phyloP scores from a whole-genome alignment of 2,888 invertebrate genomes.

The Machimus atricapillus region DNA sequence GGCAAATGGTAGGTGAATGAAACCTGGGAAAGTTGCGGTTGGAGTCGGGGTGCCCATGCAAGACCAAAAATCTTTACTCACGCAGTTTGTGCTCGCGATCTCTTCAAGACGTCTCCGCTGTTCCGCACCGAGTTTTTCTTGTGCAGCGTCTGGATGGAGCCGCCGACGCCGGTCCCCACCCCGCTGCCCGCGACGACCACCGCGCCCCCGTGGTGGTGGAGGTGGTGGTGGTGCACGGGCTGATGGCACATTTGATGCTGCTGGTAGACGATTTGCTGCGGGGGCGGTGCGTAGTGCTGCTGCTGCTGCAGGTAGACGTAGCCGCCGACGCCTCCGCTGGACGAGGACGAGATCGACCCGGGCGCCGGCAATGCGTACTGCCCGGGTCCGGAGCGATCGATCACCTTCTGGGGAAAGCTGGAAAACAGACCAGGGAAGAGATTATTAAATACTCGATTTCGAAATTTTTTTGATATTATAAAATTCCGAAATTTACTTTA shows the following conservation, averaged over 20 bases:
- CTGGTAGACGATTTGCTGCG: slow-evolving; percentile 46
- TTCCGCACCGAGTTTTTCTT: slow-evolving; percentile 72
- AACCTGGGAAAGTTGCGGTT: not conserved
- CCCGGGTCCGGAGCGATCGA: slow-evolving; percentile 60
- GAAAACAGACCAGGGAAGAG: slow-evolving; percentile 40
- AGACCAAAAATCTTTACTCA: slow-evolving; percentile 62
- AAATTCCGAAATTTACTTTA: no score
- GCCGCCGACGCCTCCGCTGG: slow-evolving; percentile 51
- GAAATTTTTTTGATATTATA: no score
- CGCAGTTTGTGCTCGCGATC: slow-evolving; percentile 73
- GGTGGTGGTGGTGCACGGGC: slow-evolving; percentile 56
- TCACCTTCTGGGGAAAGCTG: slow-evolving; percentile 62
- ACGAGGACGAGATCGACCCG: slow-evolving; percentile 53
- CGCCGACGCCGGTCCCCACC: slow-evolving; percentile 51
- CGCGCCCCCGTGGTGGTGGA: slow-evolving; percentile 60
- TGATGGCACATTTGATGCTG: slow-evolving; percentile 59
- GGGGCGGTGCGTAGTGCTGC: slow-evolving; percentile 55
- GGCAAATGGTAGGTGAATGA: not conserved
- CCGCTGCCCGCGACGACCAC: slow-evolving; percentile 59
- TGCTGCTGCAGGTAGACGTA: slow-evolving; percentile 61
- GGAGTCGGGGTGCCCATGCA: not conserved
- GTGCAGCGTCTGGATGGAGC: slow-evolving; percentile 64
- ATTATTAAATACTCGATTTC: not conserved
- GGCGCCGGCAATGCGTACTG: slow-evolving; percentile 55
- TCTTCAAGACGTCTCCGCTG: slow-evolving; percentile 70